These are phyloP conservation scores for Drosophila watanabei DNA, from an alignment of 1,140 invertebrate species.

Conservation along the genomic window DNA sequence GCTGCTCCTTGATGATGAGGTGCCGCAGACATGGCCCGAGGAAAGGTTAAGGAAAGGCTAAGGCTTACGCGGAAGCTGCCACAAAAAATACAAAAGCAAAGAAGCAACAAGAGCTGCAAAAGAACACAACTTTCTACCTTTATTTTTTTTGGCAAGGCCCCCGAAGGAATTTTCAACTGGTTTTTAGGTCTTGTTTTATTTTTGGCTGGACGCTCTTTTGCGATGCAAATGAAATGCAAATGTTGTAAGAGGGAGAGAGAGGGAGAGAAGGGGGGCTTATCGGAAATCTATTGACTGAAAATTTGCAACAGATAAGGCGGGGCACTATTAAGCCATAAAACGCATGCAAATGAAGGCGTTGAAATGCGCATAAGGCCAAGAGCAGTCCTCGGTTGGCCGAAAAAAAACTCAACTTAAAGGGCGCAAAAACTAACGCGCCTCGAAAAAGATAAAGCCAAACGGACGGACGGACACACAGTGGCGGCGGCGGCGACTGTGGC, in stretches of 20 bases:
- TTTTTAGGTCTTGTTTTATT: conserved; percentile 7
- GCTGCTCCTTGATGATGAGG: conserved; percentile 70
- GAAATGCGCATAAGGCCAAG: conserved; percentile 71
- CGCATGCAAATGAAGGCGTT: conserved; percentile 85
- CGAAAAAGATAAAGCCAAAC: conserved; percentile 56
- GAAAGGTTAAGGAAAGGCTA: conserved; percentile 54
- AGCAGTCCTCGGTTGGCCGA: conserved; percentile 35
- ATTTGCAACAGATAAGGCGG: conserved; percentile 69
- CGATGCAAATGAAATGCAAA: conserved; percentile 79
- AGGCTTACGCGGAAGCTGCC: conserved; percentile 64
- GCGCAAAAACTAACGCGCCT: conserved; percentile 83
- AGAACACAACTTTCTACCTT: conserved; percentile 60
- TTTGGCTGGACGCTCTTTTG: conserved; percentile 22
- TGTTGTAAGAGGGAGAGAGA: too few species aligned
- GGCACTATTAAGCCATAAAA: conserved; percentile 82
- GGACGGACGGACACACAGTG: not conserved
- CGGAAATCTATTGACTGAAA: conserved; percentile 73
- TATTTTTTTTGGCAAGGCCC: conserved; percentile 34
- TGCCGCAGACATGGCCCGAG: conserved; percentile 70
- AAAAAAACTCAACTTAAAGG: conserved; percentile 58
- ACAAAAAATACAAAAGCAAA: conserved; percentile 6
- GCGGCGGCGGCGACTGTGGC: conserved; percentile 16
- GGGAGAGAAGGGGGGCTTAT: conserved; percentile 63
- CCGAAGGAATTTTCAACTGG: conserved; percentile 51
- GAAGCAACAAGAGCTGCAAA: conserved; percentile 28